Percentiles rank a stretch among this genome's conserved stretches.
phyloP scores from a whole-genome alignment of 2,888 invertebrate genomes.

The Apomyelois bistriatella region DNA sequence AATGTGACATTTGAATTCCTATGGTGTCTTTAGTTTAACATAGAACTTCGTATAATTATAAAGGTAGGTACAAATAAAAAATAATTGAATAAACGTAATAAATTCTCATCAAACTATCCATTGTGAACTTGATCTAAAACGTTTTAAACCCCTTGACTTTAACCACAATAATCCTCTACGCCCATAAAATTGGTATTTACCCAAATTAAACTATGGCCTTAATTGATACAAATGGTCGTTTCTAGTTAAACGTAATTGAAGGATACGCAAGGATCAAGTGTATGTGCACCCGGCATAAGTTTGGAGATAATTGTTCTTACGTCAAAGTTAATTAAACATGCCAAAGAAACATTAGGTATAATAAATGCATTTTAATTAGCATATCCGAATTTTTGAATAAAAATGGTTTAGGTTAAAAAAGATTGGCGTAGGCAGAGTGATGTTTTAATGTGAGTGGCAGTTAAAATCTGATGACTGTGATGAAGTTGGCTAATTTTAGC shows the following conservation, averaged over 20 bases:
- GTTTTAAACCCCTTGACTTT: conserved; percentile 59
- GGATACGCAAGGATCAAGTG: conserved; percentile 44
- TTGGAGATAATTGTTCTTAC: conserved; percentile 34
- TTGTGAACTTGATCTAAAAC: conserved; percentile 45
- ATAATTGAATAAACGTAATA: conserved; percentile 37
- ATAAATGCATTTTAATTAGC: neutral
- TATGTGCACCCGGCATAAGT: conserved; percentile 34
- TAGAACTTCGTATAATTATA: too few species aligned
- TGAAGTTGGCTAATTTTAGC: too few species aligned
- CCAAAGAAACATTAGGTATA: conserved; percentile 15
- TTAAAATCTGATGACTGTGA: too few species aligned
- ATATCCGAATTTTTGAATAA: too few species aligned
- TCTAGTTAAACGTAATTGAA: conserved; percentile 72
- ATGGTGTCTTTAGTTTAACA: neutral
- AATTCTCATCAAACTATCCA: conserved; percentile 53
- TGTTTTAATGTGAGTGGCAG: too few species aligned
- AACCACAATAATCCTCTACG: conserved; percentile 59
- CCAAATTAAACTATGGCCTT: conserved; percentile 67
- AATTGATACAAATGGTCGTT: conserved; percentile 78
- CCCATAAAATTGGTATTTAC: conserved; percentile 75
- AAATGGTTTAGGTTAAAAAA: too few species aligned
- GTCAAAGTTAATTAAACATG: conserved; percentile 31
- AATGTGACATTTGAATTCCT: conserved; percentile 9
- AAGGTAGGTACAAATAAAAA: conserved; percentile 4
- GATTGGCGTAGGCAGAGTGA: too few species aligned